phyloP scores from a whole-genome alignment of 2,797 vertebrate genomes.

The Onychomys leucogaster region DNA sequence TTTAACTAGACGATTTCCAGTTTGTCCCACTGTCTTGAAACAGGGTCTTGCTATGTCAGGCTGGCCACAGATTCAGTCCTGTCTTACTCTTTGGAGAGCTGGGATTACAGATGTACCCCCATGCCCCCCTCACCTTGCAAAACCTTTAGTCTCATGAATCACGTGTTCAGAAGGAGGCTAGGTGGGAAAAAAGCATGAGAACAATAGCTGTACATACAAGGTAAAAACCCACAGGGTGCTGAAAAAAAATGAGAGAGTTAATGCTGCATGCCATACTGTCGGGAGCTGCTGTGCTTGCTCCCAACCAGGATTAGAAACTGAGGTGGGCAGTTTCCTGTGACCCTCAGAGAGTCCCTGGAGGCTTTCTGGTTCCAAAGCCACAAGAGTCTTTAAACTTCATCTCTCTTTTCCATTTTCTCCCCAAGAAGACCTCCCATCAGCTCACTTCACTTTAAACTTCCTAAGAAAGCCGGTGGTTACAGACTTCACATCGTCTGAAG shows the following conservation, averaged over 20 bases:
- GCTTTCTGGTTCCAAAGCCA: neutral
- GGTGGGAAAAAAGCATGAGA: neutral
- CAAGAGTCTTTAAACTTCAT: neutral
- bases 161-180: neutral
- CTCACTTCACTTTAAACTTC: conserved; percentile 23
- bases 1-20: neutral
- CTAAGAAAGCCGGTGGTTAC: conserved; percentile 40
- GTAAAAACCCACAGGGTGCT: neutral
- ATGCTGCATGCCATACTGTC: rapidly evolving
- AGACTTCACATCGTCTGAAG: conserved; percentile 49
- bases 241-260: neutral
- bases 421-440: neutral
- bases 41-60: neutral
- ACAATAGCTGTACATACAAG: neutral
- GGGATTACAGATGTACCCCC: neutral
- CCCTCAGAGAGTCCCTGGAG: neutral
- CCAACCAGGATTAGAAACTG: neutral
- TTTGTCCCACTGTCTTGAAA: neutral
- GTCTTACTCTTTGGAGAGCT: neutral
- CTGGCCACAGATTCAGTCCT: neutral
- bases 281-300: neutral
- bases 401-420: conserved; percentile 1
- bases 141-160: neutral
- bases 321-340: neutral
- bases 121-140: neutral